Conservation (phyloP, 2,888 invertebrate species). For the Willowsia nigromaculata region DNA sequence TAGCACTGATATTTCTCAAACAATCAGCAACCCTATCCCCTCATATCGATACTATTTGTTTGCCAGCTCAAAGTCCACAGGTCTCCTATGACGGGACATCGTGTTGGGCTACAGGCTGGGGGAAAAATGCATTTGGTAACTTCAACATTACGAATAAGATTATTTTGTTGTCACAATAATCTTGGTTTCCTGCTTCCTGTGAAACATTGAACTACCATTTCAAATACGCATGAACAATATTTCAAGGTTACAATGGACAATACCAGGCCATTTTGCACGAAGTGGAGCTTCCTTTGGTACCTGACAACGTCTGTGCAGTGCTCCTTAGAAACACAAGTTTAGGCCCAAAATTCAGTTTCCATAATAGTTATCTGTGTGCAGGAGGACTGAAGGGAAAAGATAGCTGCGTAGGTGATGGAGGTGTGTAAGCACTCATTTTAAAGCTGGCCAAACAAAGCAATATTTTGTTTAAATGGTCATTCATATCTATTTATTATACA, state of each 20-base stretch:
- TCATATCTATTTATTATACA: not conserved
- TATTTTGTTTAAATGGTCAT: not conserved
- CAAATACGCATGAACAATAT: no score
- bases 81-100: conserved; percentile 81
- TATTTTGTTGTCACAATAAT: not conserved
- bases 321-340: conserved; percentile 76
- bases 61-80: conserved; percentile 82
- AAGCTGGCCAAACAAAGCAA: not conserved
- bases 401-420: conserved; percentile 76
- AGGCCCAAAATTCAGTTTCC: conserved; percentile 74
- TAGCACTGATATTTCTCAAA: conserved; percentile 86
- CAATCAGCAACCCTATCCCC: conserved; percentile 84
- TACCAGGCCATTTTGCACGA: conserved; percentile 78
- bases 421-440: not conserved
- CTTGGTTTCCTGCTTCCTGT: not conserved
- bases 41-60: conserved; percentile 87
- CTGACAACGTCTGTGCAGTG: conserved; percentile 66
- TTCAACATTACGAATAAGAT: not conserved
- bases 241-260: conserved; percentile 72
- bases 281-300: conserved; percentile 76
- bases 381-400: conserved; percentile 77
- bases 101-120: conserved; percentile 90
- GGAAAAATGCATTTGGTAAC: conserved; percentile 85
- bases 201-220: not conserved
- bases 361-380: conserved; percentile 77